phyloP scores from a whole-genome alignment of 2,888 invertebrate genomes.

The Coelinius sp. region DNA sequence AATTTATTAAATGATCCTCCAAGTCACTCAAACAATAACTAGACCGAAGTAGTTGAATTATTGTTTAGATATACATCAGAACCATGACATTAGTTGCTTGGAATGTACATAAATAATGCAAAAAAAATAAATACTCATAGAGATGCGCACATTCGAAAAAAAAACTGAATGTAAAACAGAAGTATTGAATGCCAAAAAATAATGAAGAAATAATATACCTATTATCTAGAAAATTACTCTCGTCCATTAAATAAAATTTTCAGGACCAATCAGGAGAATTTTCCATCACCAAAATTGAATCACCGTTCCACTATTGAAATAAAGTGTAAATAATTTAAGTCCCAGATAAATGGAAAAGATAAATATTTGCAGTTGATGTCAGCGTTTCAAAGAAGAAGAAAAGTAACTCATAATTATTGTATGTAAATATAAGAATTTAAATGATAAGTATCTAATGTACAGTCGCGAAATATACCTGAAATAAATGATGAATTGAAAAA shows the following conservation, averaged over 20 bases:
- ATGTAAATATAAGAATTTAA: constrained; percentile 53
- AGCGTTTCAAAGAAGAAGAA: constrained; percentile 30
- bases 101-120: constrained; percentile 5
- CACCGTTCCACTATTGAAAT: constrained; percentile 45
- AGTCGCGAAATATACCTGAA: constrained; percentile 56
- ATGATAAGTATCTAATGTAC: constrained; percentile 55
- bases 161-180: constrained; percentile 15
- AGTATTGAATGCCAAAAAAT: constrained; percentile 36
- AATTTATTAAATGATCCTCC: not conserved
- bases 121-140: not conserved
- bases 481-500: constrained; percentile 46
- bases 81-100: constrained; percentile 20
- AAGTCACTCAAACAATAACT: not conserved
- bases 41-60: constrained; percentile 4
- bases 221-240: constrained; percentile 32
- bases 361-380: constrained; percentile 49
- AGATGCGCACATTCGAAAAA: not conserved
- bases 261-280: constrained; percentile 20
- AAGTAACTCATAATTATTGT: constrained; percentile 50
- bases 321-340: constrained; percentile 49
- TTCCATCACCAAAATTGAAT: constrained; percentile 37
- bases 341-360: constrained; percentile 35
- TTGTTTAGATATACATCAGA: not conserved
- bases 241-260: constrained; percentile 7
- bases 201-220: constrained; percentile 28